phyloP scores from a whole-genome alignment of 2,888 invertebrate genomes.

The Apeira syringaria region DNA sequence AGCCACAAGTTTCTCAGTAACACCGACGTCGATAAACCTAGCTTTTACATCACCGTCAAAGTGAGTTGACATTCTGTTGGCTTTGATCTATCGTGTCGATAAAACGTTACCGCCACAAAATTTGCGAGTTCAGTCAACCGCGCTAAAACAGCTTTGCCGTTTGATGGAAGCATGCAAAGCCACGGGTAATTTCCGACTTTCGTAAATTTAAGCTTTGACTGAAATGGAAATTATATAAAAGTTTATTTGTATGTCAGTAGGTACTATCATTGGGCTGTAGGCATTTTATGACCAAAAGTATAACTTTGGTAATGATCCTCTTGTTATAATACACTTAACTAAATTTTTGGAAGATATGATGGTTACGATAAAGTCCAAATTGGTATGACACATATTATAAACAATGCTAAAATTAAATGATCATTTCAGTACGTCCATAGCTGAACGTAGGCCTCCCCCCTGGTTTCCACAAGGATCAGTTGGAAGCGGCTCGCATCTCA shows the following conservation, averaged over 20 bases:
- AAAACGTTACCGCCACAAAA: slow-evolving; percentile 26
- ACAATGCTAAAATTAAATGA: background rate
- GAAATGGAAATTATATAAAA: slow-evolving; percentile 31
- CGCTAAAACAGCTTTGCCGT: slow-evolving; percentile 27
- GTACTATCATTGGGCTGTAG: slow-evolving; percentile 12
- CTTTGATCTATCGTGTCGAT: slow-evolving; percentile 27
- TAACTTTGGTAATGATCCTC: background rate
- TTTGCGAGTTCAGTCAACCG: slow-evolving; percentile 29
- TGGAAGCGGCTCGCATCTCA: no score
- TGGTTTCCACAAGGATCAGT: no score
- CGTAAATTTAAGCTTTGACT: slow-evolving; percentile 29
- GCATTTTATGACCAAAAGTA: slow-evolving; percentile 16
- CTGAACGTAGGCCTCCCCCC: no score
- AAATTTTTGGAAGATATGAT: no score
- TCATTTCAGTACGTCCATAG: no score
- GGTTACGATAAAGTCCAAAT: no score
- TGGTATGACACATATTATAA: no score
- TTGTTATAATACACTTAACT: background rate
- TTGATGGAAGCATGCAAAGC: slow-evolving; percentile 31
- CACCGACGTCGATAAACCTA: slow-evolving; percentile 85
- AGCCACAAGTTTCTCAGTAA: slow-evolving; percentile 86
- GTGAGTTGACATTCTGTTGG: slow-evolving; percentile 55
- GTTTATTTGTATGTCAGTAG: slow-evolving; percentile 27
- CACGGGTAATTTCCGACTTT: slow-evolving; percentile 29
- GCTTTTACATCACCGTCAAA: slow-evolving; percentile 93